These are phyloP conservation scores for Spodoptera litura DNA, from an alignment of 1,140 invertebrate genomes.

Conservation along the genomic window DNA sequence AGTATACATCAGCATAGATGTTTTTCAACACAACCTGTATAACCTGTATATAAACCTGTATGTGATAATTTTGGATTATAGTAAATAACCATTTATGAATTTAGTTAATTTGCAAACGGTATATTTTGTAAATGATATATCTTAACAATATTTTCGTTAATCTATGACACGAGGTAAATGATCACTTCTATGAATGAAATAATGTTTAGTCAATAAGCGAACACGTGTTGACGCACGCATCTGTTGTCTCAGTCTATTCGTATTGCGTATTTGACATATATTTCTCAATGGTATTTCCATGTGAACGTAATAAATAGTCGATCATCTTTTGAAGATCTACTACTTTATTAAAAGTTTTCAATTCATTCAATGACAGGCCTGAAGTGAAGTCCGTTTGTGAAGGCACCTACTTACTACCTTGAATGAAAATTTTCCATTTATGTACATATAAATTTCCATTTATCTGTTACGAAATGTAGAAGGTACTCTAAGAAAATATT, in stretches of 20 bases:
- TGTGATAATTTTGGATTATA: not conserved
- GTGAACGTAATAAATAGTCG: not conserved
- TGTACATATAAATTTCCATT: no score
- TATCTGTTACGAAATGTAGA: no score
- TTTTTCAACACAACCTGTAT: not conserved
- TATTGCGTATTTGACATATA: conserved; percentile 32
- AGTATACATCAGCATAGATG: not conserved
- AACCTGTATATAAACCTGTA: not conserved
- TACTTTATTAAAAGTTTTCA: not conserved
- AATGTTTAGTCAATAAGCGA: conserved; percentile 39
- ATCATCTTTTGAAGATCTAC: not conserved
- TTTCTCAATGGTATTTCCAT: conserved; percentile 17
- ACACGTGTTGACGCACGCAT: conserved; percentile 41
- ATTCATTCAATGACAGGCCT: not conserved
- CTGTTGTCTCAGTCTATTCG: conserved; percentile 28
- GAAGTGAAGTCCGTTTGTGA: no score
- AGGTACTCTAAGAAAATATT: no score
- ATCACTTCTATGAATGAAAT: conserved; percentile 42
- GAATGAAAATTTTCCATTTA: no score
- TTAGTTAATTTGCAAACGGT: not conserved
- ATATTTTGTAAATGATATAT: not conserved
- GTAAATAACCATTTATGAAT: not conserved
- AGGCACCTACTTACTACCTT: no score
- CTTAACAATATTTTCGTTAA: not conserved
- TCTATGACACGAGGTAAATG: conserved; percentile 16